phyloP scores from a whole-genome alignment of 2,113 vertebrate species.

The Pterocles orientalis region DNA sequence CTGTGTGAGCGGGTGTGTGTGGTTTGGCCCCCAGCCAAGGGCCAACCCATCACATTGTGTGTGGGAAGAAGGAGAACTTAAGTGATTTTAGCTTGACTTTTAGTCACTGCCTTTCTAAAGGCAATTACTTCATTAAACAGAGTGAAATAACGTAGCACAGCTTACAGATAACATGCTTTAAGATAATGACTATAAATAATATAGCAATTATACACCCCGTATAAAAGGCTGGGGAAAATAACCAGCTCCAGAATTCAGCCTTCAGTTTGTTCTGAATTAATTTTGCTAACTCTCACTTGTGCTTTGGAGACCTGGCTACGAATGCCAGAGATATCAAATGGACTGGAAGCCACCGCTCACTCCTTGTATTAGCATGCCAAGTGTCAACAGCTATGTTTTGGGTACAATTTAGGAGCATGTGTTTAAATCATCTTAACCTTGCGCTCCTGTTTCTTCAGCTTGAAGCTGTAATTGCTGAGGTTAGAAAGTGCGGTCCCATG shows the following conservation, averaged over 20 bases:
- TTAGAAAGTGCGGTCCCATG: slow-evolving; percentile 66
- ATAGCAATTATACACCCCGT: slow-evolving; percentile 31
- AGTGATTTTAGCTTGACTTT: slow-evolving; percentile 32
- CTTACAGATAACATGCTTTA: slow-evolving; percentile 61
- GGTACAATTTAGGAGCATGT: slow-evolving; percentile 64
- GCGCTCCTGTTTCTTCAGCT: slow-evolving; percentile 62
- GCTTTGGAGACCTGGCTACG: not conserved
- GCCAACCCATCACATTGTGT: no score
- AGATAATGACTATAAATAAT: slow-evolving; percentile 67
- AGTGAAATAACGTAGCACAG: slow-evolving; percentile 32
- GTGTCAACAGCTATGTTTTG: slow-evolving; percentile 69
- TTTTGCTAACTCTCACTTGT: slow-evolving; percentile 47
- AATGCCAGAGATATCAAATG: not conserved
- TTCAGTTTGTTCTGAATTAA: not conserved
- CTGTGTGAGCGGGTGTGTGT: no score
- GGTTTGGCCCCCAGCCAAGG: no score
- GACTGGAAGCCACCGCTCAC: slow-evolving; percentile 10
- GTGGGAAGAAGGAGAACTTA: slow-evolving; percentile 20
- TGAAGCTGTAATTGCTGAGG: slow-evolving; percentile 63
- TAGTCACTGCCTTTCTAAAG: slow-evolving; percentile 8
- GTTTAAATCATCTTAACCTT: slow-evolving; percentile 72
- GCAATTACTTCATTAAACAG: slow-evolving; percentile 51
- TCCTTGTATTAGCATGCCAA: slow-evolving; percentile 43
- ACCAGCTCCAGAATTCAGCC: not conserved
- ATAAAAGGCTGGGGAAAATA: not conserved